Base-by-base conservation (phyloP, 23 tunicate genomes). In the Ciona savignyi region DNA sequence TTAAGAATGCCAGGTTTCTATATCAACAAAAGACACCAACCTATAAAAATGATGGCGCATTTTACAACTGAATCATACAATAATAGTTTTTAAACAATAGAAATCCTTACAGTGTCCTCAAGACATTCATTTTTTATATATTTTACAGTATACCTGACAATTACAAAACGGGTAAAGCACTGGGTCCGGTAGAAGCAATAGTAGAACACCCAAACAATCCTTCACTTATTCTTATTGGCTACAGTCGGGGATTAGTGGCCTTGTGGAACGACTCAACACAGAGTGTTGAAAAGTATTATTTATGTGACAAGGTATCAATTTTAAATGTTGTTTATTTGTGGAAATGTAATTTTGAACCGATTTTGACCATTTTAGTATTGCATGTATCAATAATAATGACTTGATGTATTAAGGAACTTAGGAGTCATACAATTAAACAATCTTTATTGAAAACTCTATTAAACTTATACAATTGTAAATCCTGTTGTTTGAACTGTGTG, bases 181-280 rank as follows among this genome's bases (percentile, higher is more conserved):
- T 91, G n/a, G 97, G 97, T 11, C 86, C 90, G 19, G 97, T 91
- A 20, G 97, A 91, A 80, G 91, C 90, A 24, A 84, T 91, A 1
- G 83, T 26, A 20, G 97, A 91, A 51, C 97, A 91, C 62, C 97
- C 97, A 9, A 33, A 70, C 1, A 75, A 84, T 33, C 73, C 84
- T 2, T 60, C 81, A n/a, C 67, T 70, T 4, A 71, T 91, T 19
- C 60, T 91, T 28, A 85, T 91, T 32, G 97, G 97, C 26, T 91
- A 91, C 62, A 84, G 71, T 49, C 64, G 97, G 2, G 97, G 97
- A 22, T 77, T 91, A 9, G 79, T 85, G 0, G 91, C 80, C 0
- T 66, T 91, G 34, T 91, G 97, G 97, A 80, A 91, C 70, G 83
- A 74, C 60, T 34, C 71, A 23, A 80, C 75, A 1, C 72, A 91